phyloP scores from a whole-genome alignment of 1,140 invertebrate genomes.

The Coptotermes formosanus region DNA sequence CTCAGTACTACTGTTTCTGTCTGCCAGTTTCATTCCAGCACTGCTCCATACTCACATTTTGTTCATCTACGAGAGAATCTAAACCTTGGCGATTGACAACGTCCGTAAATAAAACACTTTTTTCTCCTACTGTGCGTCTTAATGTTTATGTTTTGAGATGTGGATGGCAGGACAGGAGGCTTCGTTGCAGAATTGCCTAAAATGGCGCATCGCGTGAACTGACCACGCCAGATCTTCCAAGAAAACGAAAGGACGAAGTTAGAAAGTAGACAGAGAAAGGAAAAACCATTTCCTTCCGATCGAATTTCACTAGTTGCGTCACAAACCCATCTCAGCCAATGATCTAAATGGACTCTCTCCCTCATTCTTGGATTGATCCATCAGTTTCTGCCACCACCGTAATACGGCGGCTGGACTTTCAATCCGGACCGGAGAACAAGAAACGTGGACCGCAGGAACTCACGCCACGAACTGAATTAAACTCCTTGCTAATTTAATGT shows the following conservation, averaged over 20 bases:
- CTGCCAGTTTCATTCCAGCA: too few species aligned
- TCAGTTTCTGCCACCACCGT: background rate
- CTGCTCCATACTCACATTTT: too few species aligned
- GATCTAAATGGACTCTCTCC: background rate
- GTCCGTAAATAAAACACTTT: too few species aligned
- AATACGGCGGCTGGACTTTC: background rate
- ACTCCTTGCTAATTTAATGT: background rate
- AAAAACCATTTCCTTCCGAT: background rate
- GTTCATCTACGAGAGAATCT: too few species aligned
- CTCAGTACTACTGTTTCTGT: too few species aligned
- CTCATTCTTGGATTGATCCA: background rate
- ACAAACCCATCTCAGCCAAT: conserved; percentile 17
- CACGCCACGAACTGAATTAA: background rate
- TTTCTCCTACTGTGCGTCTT: too few species aligned
- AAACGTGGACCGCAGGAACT: too few species aligned
- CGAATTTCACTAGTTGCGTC: conserved; percentile 15
- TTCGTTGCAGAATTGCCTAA: too few species aligned
- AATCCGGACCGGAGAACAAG: too few species aligned
- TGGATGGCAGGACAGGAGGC: too few species aligned
- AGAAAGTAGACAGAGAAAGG: background rate
- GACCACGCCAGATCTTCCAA: background rate
- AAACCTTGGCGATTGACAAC: too few species aligned
- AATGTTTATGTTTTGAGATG: too few species aligned
- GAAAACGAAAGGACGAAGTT: background rate
- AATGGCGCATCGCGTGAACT: background rate